Conservation (phyloP, 2,113 vertebrate genomes). For the Athene cunicularia region DNA sequence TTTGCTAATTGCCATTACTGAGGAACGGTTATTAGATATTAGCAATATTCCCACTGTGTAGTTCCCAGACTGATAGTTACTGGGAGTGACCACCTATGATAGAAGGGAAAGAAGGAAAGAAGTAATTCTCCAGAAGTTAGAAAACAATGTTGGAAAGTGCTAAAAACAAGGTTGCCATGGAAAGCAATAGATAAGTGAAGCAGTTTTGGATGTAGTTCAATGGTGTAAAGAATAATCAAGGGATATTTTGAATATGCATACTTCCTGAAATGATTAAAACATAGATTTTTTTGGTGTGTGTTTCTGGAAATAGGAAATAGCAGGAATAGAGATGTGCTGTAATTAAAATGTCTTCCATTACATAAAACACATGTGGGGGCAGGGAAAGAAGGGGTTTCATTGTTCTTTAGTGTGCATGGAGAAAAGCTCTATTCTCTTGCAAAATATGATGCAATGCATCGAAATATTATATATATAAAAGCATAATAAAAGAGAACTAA, state of each 20-base stretch:
- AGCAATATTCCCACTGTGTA: neutral
- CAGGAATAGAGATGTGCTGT: neutral
- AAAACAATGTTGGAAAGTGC: neutral
- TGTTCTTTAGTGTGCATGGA: neutral
- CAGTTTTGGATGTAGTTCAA: neutral
- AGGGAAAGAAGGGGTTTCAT: neutral
- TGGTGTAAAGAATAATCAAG: neutral
- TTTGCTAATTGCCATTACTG: neutral
- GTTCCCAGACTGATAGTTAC: neutral
- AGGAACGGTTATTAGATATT: neutral
- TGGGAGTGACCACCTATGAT: neutral
- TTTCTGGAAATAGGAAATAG: neutral
- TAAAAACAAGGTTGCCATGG: neutral
- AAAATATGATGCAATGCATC: neutral
- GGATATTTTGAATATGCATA: neutral
- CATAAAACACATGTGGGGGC: neutral
- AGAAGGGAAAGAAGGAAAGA: neutral
- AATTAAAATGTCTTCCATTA: constrained; percentile 1
- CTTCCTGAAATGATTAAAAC: neutral
- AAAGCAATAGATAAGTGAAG: neutral
- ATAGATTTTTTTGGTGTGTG: neutral
- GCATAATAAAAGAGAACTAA: constrained; percentile 5
- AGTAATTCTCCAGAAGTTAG: neutral
- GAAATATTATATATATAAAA: neutral
- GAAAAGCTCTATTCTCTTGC: neutral